phyloP scores from a whole-genome alignment of 2,888 invertebrate species.

The Coelinius sp. region DNA sequence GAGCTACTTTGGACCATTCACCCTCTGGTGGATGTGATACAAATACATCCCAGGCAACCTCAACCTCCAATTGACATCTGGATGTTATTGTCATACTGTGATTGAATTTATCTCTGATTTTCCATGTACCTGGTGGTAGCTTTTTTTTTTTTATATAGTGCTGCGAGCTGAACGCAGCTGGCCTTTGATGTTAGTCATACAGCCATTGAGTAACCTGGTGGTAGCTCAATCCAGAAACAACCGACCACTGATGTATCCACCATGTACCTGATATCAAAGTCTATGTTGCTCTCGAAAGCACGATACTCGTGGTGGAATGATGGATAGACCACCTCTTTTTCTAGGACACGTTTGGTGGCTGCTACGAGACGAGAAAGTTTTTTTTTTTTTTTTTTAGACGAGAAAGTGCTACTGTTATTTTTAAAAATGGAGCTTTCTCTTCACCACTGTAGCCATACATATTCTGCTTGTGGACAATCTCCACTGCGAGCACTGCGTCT shows the following conservation, averaged over 20 bases:
- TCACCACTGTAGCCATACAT: conserved; percentile 92
- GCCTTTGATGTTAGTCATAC: too few species aligned
- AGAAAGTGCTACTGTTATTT: conserved; percentile 87
- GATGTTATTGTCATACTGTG: conserved; percentile 73
- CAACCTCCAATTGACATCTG: conserved; percentile 92
- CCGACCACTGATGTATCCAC: conserved; percentile 94
- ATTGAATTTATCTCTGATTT: conserved; percentile 69
- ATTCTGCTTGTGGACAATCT: conserved; percentile 84
- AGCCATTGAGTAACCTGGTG: too few species aligned
- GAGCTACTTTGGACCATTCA: conserved; percentile 97
- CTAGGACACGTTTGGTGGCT: conserved; percentile 86
- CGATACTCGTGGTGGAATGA: conserved; percentile 75
- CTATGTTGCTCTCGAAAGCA: conserved; percentile 94
- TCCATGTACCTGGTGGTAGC: conserved; percentile 84
- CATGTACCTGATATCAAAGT: conserved; percentile 99
- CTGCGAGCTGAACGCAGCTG: too few species aligned
- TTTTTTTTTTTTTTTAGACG: too few species aligned
- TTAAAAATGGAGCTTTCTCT: conserved; percentile 83
- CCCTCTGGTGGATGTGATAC: conserved; percentile 94
- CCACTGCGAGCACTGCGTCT: conserved; percentile 86
- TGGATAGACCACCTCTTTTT: conserved; percentile 77
- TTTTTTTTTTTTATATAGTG: too few species aligned
- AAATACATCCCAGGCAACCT: conserved; percentile 90
- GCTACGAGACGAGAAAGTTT: conserved; percentile 87
- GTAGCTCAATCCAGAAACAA: conserved; percentile 98